Base-by-base conservation (phyloP, 2,113 vertebrate genomes). In the Coregonus clupeaformis region DNA sequence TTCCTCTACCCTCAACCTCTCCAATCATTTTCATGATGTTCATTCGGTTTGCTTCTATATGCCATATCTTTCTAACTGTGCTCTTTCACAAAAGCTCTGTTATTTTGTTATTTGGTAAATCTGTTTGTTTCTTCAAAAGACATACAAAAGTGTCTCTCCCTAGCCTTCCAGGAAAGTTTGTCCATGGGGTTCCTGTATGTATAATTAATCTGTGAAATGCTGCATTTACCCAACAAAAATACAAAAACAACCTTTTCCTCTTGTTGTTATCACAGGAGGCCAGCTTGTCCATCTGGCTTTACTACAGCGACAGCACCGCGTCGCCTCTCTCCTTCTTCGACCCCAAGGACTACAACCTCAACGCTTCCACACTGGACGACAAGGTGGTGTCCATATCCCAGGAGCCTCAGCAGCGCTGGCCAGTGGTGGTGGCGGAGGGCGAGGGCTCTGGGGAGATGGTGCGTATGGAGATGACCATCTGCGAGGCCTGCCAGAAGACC, bases 401-500 rank as follows among this genome's bases (percentile, higher is more conserved):
- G 80, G 96, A 98, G 84, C 91, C 94, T 9, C 92, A 95, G 0
- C 90, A 91, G 52, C 90, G 91, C 52, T 95, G 94, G 93, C 96
- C 98, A 0, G 88, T 96, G 69, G 91, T 99, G 84, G 91, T 95
- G 79, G 96, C 97, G 0, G 93, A 98, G 85, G 95, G 96, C 0
- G 95, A 99, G 86, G 98, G 97, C 0, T 74, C 89, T 0, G 98
- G 97, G 0, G 94, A 96, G 68, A 76, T 96, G 77, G 89, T 98
- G 25, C 94, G 94, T 0, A 90, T 91, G 0, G 97, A 99, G 86
- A 96, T 99, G 90, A 95, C 94, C 82, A 99, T 99, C 84, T 93
- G 95, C 0, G 97, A 99, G 88, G 94, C 93, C 85, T 99, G 98
- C 87, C 97, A 99, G 93, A 99, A 99, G 84, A 97, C 95, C 83